These are phyloP conservation scores for Eulemur rubriventer DNA, from an alignment of 2,797 vertebrate species.

Conservation along the genomic window DNA sequence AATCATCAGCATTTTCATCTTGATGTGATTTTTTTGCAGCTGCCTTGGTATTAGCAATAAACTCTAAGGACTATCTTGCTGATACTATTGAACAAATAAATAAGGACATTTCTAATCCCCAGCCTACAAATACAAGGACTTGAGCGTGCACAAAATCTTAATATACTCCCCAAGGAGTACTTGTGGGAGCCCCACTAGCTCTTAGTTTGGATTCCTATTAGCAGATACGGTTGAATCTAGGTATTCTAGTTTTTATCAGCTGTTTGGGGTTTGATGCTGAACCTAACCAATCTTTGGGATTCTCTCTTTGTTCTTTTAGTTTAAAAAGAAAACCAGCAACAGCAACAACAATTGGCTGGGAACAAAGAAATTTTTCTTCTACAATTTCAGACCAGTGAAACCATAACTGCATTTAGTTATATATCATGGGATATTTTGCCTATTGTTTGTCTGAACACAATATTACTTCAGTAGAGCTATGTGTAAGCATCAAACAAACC, in stretches of 20 bases:
- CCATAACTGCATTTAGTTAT: not conserved
- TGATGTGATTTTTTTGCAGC: not conserved
- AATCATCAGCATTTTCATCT: slow-evolving; percentile 45
- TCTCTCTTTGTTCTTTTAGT: slow-evolving; percentile 19
- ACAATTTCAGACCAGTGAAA: not conserved
- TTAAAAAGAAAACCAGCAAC: slow-evolving; percentile 30
- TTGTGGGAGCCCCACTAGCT: not conserved
- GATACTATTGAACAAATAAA: slow-evolving; percentile 49
- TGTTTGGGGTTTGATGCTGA: slow-evolving; percentile 7
- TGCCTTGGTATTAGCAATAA: slow-evolving; percentile 36
- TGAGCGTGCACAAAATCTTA: slow-evolving; percentile 52
- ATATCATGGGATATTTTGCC: not conserved
- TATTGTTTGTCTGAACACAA: not conserved
- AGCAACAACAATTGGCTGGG: not conserved
- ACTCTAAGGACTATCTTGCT: slow-evolving; percentile 28
- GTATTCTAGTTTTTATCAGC: not conserved
- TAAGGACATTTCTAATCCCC: not conserved
- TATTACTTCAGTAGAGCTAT: not conserved
- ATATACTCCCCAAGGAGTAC: not conserved
- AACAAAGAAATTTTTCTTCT: slow-evolving; percentile 39
- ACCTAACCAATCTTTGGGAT: not conserved
- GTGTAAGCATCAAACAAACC: not conserved
- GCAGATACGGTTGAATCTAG: not conserved
- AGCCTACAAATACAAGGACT: slow-evolving; percentile 18
- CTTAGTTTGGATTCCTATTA: slow-evolving; percentile 38